Evolutionary conservation across 2,888 invertebrate genomes (phyloP), one percentile per base, ranked within the genome.

Genomic region (Cremastinae sp.): DNA sequence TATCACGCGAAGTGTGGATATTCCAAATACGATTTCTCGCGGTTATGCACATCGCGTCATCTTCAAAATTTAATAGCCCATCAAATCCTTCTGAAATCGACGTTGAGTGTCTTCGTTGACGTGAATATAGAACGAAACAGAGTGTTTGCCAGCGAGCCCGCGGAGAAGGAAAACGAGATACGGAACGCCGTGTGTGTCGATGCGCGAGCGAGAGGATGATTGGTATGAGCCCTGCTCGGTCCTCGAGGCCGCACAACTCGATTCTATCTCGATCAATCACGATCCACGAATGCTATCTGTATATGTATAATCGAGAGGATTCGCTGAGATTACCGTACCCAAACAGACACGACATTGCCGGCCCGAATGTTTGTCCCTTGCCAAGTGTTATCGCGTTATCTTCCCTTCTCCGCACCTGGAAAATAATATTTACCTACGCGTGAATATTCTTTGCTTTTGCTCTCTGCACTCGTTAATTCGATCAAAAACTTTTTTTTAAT

Each of bases 211-310:
- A 28, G 61, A 59, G 20, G n/a, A 47, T 34, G 41, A 18, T 43
- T 59, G 51, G 28, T 28, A 28, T 62, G 65, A 71, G 38, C 65
- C 66, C 36, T 56, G 47, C 61, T 47, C 73, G n/a, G 36, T 38
- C 47, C 62, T 62, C 49, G 66, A 41, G 68, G 69, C 79, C 78
- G 28, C 28, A 70, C 79, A 78, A 75, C 79, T 79, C 79, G 74
- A 79, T 79, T 79, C 78, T 75, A 79, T 79, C 79, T 78, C 75
- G 79, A 78, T 79, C 79, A 79, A 79, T 79, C 79, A 79, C 70
- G 58, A 61, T 49, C 36, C 56, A 47, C 75, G 56, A 56, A 49
- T 43, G 41, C 36, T 47, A 68, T 28, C 18, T 62, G 18, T 47
- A 49, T 34, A 47, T 58, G 8, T 41, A 49, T 53, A 28, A 28